Evolutionary conservation across 2,888 invertebrate species (phyloP).

Genomic region (Hemistola chrysoprasaria): DNA sequence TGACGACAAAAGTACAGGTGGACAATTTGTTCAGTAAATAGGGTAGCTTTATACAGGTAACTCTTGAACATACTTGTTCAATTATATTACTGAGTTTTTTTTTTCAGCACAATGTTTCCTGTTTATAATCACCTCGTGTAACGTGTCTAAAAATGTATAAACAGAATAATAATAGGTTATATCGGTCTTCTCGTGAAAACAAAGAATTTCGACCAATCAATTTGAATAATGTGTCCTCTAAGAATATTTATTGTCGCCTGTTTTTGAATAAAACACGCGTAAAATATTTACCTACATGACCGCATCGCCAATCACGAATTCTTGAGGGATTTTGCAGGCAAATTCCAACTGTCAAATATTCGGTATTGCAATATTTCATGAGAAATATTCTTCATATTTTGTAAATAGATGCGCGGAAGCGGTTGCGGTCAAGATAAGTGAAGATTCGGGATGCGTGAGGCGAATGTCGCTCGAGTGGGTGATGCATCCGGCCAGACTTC

Average conservation of each 20-base stretch:
- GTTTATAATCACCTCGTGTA: constrained; percentile 1
- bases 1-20: constrained; percentile 27
- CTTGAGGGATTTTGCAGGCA: constrained; percentile 17
- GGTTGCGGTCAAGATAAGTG: constrained; percentile 42
- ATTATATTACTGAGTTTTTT: too few species aligned
- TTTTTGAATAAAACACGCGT: constrained; percentile 25
- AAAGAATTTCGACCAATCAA: constrained; percentile 18
- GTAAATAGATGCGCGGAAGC: constrained; percentile 25
- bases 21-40: constrained; percentile 19
- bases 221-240: constrained; percentile 20
- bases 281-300: constrained; percentile 16
- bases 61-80: constrained; percentile 12
- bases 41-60: constrained; percentile 30
- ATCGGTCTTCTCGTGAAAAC: constrained; percentile 4
- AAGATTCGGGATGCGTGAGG: constrained; percentile 39
- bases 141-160: constrained; percentile 10
- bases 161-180: constrained; percentile 9
- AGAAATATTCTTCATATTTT: constrained; percentile 22
- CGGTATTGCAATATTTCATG: constrained; percentile 9
- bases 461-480: constrained; percentile 13
- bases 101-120: too few species aligned
- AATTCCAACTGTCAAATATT: constrained; percentile 17
- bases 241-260: constrained; percentile 23
- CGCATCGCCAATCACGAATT: constrained; percentile 19
- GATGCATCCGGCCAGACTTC: constrained; percentile 9